These are phyloP conservation scores for Drosophila stalkeri DNA, from an alignment of 2,888 invertebrate species.

Conservation along the genomic window DNA sequence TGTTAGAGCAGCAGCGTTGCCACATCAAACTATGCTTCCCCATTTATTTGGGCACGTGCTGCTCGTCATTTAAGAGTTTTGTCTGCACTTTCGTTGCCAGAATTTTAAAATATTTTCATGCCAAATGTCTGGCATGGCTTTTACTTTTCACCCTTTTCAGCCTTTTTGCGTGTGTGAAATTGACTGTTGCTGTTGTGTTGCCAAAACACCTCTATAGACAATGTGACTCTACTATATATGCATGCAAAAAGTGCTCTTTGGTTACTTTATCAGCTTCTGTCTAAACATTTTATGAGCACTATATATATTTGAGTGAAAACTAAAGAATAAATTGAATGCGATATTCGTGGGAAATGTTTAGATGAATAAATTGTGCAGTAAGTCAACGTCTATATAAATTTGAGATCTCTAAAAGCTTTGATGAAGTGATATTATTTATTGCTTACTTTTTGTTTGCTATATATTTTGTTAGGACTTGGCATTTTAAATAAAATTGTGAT, in stretches of 20 bases:
- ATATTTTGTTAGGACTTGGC: not conserved
- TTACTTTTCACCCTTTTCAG: conserved; percentile 71
- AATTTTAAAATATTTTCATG: conserved; percentile 74
- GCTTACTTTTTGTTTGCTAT: not conserved
- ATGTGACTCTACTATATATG: conserved; percentile 1
- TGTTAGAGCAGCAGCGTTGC: not conserved
- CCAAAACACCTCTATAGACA: conserved; percentile 23
- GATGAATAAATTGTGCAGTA: conserved; percentile 4
- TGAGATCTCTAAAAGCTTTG: not conserved
- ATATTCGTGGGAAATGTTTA: not conserved
- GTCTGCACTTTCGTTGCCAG: conserved; percentile 79
- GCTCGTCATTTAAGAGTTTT: conserved; percentile 81
- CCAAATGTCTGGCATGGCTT: conserved; percentile 62
- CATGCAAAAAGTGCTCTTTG: conserved; percentile 11
- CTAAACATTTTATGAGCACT: conserved; percentile 2
- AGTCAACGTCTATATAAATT: not conserved
- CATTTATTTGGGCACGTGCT: conserved; percentile 79
- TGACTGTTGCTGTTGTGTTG: conserved; percentile 40
- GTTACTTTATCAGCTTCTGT: conserved; percentile 2
- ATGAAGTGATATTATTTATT: not conserved
- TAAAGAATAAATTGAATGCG: not conserved
- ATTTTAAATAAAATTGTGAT: not conserved
- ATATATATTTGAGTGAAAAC: not conserved
- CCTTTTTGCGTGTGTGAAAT: conserved; percentile 44
- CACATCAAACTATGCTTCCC: conserved; percentile 47